A percentile compares a stretch with the other conserved stretches of the same genome.
Conservation (phyloP, 92 coral and sea anemone genomes). For the Nematostella vectensis region DNA sequence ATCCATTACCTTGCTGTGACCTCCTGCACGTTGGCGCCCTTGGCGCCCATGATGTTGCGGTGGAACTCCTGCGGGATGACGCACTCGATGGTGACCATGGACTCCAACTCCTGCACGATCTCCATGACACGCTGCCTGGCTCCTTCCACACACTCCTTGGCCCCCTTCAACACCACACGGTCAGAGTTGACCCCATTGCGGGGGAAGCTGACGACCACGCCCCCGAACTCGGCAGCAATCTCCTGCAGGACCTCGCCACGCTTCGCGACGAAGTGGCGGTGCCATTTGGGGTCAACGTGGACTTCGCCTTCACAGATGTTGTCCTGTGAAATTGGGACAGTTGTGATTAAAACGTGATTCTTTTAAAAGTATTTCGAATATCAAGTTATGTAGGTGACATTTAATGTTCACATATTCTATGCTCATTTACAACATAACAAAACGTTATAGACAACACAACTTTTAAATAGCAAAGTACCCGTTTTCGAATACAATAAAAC, state of each 20-base stretch:
- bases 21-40: slow-evolving; percentile 88
- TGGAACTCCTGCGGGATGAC: slow-evolving; percentile 83
- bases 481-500: no score
- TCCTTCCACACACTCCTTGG: slow-evolving; percentile 92
- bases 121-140: slow-evolving; percentile 94
- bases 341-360: no score
- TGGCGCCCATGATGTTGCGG: slow-evolving; percentile 93
- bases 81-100: slow-evolving; percentile 87
- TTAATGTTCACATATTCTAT: no score
- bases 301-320: slow-evolving; percentile 95
- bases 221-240: slow-evolving; percentile 83
- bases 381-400: no score
- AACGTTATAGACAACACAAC: no score
- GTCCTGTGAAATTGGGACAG: slow-evolving; percentile 41
- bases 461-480: no score
- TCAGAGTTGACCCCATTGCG: slow-evolving; percentile 83
- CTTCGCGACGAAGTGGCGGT: slow-evolving; percentile 91
- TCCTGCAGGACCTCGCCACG: slow-evolving; percentile 90
- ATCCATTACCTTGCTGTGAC: slow-evolving; percentile 38
- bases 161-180: slow-evolving; percentile 94
- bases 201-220: slow-evolving; percentile 94
- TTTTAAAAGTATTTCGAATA: no score
- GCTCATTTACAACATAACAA: no score
- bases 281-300: slow-evolving; percentile 91
- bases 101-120: slow-evolving; percentile 80